These are phyloP conservation scores for Agrypnus murinus DNA, from an alignment of 2,888 invertebrate species.

Conservation along the genomic window DNA sequence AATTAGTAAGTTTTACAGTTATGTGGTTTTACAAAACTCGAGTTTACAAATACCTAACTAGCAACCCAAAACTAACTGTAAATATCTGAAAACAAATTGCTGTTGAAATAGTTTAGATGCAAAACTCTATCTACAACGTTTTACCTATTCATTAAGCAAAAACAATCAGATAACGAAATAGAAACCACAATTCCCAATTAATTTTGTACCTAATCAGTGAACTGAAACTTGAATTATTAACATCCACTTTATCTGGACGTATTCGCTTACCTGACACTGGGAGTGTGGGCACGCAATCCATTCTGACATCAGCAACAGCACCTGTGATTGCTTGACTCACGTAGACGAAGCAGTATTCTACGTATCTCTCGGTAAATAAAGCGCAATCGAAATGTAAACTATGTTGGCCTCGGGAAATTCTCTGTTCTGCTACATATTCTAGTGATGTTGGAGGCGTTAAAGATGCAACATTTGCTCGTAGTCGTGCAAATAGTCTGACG, in stretches of 20 bases:
- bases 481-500: slow-evolving; percentile 85
- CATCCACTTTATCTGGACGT: slow-evolving; percentile 38
- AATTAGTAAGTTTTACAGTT: too few relatives aligned
- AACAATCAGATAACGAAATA: neutral
- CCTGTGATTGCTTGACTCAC: slow-evolving; percentile 90
- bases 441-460: slow-evolving; percentile 78
- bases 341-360: slow-evolving; percentile 92
- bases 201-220: neutral
- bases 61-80: too few relatives aligned
- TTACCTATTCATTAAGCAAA: too few relatives aligned
- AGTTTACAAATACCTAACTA: too few relatives aligned
- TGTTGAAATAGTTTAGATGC: too few relatives aligned
- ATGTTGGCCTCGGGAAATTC: slow-evolving; percentile 81
- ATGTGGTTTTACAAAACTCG: too few relatives aligned
- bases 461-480: slow-evolving; percentile 81
- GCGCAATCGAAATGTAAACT: slow-evolving; percentile 86
- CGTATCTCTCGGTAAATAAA: slow-evolving; percentile 86
- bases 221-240: slow-evolving; percentile 20
- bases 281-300: slow-evolving; percentile 89
- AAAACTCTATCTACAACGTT: too few relatives aligned
- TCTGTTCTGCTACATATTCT: slow-evolving; percentile 80
- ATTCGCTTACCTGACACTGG: slow-evolving; percentile 82
- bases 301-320: slow-evolving; percentile 88
- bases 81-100: too few relatives aligned
- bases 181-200: neutral